Evolutionary conservation across 2,797 vertebrate species (phyloP).

Genomic region (Champsocephalus esox): DNA sequence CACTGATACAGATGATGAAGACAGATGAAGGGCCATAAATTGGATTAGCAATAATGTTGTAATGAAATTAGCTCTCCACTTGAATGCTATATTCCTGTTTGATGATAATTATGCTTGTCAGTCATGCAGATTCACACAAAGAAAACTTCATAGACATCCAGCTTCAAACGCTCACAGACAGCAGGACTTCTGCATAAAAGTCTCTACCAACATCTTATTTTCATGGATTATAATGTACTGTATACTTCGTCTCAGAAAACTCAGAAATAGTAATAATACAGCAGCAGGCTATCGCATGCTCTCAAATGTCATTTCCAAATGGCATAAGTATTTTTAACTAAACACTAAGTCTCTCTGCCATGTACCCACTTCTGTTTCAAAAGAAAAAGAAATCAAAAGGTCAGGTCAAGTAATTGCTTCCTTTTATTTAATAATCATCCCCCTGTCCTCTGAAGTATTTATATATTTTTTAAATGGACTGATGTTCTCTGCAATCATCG

Average conservation of each 20-base stretch:
- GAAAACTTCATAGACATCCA: background rate
- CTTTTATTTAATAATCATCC: slow-evolving; percentile 27
- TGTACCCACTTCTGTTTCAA: slow-evolving; percentile 3
- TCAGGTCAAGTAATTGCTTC: slow-evolving; percentile 33
- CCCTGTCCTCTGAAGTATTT: slow-evolving; percentile 36
- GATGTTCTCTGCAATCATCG: slow-evolving; percentile 12
- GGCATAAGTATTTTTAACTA: background rate
- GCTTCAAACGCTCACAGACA: no score
- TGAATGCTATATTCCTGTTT: slow-evolving; percentile 45
- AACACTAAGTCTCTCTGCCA: background rate
- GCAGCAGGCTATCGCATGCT: background rate
- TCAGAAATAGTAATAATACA: background rate
- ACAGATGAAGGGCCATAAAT: slow-evolving; percentile 68
- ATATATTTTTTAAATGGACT: slow-evolving; percentile 25
- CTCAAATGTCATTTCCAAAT: background rate
- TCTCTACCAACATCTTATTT: background rate
- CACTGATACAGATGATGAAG: slow-evolving; percentile 74
- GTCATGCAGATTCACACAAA: slow-evolving; percentile 15
- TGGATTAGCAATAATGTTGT: slow-evolving; percentile 65
- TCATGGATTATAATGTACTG: no score
- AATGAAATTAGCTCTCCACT: slow-evolving; percentile 66
- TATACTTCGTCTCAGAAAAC: background rate
- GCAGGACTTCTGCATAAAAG: no score
- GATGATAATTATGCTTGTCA: slow-evolving; percentile 35
- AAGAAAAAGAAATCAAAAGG: slow-evolving; percentile 25